A percentile compares a stretch with the other conserved stretches of the same genome.
phyloP scores from a whole-genome alignment of 92 coral and sea anemone species.

The Epizoanthus scotinus region DNA sequence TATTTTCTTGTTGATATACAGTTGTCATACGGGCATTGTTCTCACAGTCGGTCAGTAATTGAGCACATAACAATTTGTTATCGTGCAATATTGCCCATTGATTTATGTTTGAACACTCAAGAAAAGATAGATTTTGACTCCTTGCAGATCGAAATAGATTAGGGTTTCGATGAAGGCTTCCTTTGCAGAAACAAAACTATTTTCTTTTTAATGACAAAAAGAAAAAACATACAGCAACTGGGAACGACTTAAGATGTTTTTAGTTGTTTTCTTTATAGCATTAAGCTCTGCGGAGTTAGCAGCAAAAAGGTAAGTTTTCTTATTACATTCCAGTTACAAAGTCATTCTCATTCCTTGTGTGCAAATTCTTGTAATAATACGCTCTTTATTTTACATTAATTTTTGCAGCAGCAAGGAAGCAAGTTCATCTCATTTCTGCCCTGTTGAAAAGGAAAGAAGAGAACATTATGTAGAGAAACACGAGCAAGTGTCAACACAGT shows the following conservation, averaged over 20 bases:
- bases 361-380: neutral
- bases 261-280: neutral
- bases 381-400: neutral
- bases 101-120: neutral
- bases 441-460: slow-evolving; percentile 51
- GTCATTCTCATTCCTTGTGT: neutral
- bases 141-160: neutral
- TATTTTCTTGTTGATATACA: slow-evolving; percentile 19
- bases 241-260: neutral
- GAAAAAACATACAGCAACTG: neutral
- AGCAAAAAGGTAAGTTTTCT: neutral
- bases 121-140: neutral
- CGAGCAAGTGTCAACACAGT: slow-evolving; percentile 41
- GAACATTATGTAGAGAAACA: slow-evolving; percentile 44
- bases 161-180: slow-evolving; percentile 5
- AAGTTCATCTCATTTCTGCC: slow-evolving; percentile 52
- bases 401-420: neutral
- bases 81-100: slow-evolving; percentile 1
- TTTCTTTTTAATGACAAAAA: neutral
- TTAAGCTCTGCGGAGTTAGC: slow-evolving; percentile 2
- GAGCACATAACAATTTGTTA: slow-evolving; percentile 21
- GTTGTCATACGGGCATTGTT: slow-evolving; percentile 7
- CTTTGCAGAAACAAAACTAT: neutral
- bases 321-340: neutral
- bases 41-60: slow-evolving; percentile 4